These are phyloP conservation scores for Drosophila cognata DNA, from an alignment of 2,888 invertebrate species.

Conservation along the genomic window DNA sequence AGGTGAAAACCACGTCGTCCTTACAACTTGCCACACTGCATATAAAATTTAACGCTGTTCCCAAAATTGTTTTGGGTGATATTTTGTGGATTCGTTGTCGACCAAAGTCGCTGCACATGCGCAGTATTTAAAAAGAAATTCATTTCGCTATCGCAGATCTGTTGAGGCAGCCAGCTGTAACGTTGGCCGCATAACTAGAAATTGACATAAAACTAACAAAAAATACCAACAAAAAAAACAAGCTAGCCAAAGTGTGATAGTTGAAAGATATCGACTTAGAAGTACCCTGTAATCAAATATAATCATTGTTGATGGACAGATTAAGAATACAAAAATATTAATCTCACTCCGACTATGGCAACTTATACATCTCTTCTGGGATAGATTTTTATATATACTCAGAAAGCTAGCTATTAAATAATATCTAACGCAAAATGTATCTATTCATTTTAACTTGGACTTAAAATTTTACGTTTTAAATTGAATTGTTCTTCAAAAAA, in stretches of 20 bases:
- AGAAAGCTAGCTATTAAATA: neutral
- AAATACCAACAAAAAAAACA: constrained; percentile 1
- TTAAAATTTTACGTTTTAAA: neutral
- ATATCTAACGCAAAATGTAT: neutral
- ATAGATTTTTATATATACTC: neutral
- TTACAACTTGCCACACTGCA: constrained; percentile 13
- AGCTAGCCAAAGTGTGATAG: neutral
- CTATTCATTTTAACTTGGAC: neutral
- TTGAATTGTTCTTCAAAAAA: neutral
- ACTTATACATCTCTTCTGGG: neutral
- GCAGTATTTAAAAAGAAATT: constrained; percentile 52
- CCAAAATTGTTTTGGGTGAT: constrained; percentile 47
- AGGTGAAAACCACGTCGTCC: constrained; percentile 40
- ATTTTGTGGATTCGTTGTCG: constrained; percentile 20
- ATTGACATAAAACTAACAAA: constrained; percentile 50
- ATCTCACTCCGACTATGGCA: neutral
- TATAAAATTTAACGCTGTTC: constrained; percentile 32
- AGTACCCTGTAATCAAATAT: neutral
- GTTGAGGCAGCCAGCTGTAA: constrained; percentile 66
- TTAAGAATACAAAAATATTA: neutral
- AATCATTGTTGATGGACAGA: neutral
- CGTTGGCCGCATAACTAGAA: constrained; percentile 57
- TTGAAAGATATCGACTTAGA: neutral
- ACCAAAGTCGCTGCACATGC: constrained; percentile 40
- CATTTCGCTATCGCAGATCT: constrained; percentile 68